Base-by-base conservation (phyloP, 2,113 vertebrate genomes). In the Sturnus vulgaris region DNA sequence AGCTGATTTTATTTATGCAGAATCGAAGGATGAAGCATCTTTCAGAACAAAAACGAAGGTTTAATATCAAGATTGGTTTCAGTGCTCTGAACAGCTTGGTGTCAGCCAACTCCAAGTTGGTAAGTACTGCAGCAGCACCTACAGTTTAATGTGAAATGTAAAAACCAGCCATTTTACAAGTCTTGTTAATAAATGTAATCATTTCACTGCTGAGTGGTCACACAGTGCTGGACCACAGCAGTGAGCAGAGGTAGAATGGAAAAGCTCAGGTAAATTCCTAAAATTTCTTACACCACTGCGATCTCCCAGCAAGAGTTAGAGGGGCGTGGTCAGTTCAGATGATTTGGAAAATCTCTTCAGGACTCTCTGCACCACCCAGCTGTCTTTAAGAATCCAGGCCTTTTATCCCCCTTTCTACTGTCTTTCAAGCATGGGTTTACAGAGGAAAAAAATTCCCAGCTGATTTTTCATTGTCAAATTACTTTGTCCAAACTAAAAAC, bases 31-130 rank as follows among this genome's bases (percentile, higher is more conserved):
- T 98, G 97, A 99, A 93, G 86, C 98, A 98, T 96, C 98, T 99
- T 95, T 99, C 99, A 2, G 99, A 99, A 89, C 99, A 99, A 86
- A 99, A 99, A 95, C 98, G 99, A 70, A 98, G 99, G 73, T 98
- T 97, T 93, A 99, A 99, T 93, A 99, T 99, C 97, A 99, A 99
- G 95, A 98, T 97, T 63, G 98, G 98, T 85, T 99, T 99, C 71
- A 98, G 98, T 97, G 98, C 98, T 2, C 98, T 99, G 57, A 98
- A 98, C 94, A 98, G 94, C 79, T 94, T 99, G 88, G 98, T 99
- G 68, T 98, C 99, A 12, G 97, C 98, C 23, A 99, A 98, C 93
- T 98, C 98, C 96, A 99, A 98, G 92, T 97, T 24, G 92, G 98
- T 98, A 90, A 97, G 97, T 93, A 39, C 44, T 55, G 57, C 53